Conservation (phyloP, 2,888 invertebrate species). For the Carabus problematicus region DNA sequence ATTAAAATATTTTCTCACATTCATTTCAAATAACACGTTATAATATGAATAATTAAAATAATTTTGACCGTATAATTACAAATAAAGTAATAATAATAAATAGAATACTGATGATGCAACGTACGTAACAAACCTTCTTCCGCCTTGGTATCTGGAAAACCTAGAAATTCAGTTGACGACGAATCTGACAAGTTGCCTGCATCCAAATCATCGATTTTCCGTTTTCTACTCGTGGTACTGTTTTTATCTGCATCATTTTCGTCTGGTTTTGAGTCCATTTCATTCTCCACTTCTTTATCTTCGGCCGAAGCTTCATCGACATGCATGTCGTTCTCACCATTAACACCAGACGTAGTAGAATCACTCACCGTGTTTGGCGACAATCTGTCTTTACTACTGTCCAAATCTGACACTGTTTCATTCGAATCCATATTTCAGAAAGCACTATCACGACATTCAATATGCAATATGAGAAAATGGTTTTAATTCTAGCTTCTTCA, state of each 20-base stretch:
- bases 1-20: too few relatives aligned
- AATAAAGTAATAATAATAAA: too few relatives aligned
- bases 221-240: slow-evolving; percentile 18
- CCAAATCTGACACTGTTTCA: slow-evolving; percentile 26
- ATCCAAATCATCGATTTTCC: slow-evolving; percentile 31
- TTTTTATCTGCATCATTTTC: slow-evolving; percentile 18
- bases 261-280: slow-evolving; percentile 4
- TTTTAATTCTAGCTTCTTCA: slow-evolving; percentile 19
- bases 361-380: slow-evolving; percentile 22
- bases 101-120: not conserved
- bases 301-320: slow-evolving; percentile 24
- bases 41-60: too few relatives aligned
- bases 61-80: too few relatives aligned
- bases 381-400: slow-evolving; percentile 22
- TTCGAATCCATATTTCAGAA: slow-evolving; percentile 29
- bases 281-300: slow-evolving; percentile 11
- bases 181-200: slow-evolving; percentile 22
- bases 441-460: slow-evolving; percentile 35
- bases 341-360: slow-evolving; percentile 20
- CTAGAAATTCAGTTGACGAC: slow-evolving; percentile 34
- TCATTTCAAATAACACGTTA: too few relatives aligned
- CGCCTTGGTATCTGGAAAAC: slow-evolving; percentile 33
- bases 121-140: slow-evolving; percentile 31
- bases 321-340: slow-evolving; percentile 36
- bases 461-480: slow-evolving; percentile 4